Conservation (phyloP, 2,888 invertebrate genomes). For the Aphodius sticticus region DNA sequence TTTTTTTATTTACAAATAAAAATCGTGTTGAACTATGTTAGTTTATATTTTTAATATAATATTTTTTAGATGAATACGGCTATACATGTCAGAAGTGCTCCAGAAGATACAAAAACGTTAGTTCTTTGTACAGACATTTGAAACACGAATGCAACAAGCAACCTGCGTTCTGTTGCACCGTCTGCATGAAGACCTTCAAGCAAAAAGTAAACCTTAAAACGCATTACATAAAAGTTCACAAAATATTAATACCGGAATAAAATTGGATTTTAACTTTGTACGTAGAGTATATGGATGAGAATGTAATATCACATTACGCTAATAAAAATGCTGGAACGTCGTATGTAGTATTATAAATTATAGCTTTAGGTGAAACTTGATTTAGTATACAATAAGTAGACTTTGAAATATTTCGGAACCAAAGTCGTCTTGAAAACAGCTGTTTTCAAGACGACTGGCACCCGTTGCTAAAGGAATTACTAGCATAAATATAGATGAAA, state of each 20-base stretch:
- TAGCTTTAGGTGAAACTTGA: too few relatives aligned
- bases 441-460: too few relatives aligned
- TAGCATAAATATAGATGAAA: too few relatives aligned
- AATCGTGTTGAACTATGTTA: background rate
- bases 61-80: constrained; percentile 7
- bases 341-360: too few relatives aligned
- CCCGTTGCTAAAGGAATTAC: too few relatives aligned
- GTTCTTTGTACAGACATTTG: constrained; percentile 65
- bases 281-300: background rate
- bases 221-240: constrained; percentile 38
- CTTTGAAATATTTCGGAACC: too few relatives aligned
- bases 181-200: constrained; percentile 53
- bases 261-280: background rate
- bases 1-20: too few relatives aligned
- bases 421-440: too few relatives aligned
- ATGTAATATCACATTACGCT: background rate
- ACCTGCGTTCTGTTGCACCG: constrained; percentile 63
- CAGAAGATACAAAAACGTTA: constrained; percentile 64
- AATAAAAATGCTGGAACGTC: too few relatives aligned
- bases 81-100: constrained; percentile 53
- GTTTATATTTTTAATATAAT: background rate
- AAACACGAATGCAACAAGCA: constrained; percentile 66
- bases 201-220: constrained; percentile 41
- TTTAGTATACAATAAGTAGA: too few relatives aligned
- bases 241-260: background rate